Evolutionary conservation across 2,797 vertebrate species (phyloP).

Genomic region (Varecia variegata): DNA sequence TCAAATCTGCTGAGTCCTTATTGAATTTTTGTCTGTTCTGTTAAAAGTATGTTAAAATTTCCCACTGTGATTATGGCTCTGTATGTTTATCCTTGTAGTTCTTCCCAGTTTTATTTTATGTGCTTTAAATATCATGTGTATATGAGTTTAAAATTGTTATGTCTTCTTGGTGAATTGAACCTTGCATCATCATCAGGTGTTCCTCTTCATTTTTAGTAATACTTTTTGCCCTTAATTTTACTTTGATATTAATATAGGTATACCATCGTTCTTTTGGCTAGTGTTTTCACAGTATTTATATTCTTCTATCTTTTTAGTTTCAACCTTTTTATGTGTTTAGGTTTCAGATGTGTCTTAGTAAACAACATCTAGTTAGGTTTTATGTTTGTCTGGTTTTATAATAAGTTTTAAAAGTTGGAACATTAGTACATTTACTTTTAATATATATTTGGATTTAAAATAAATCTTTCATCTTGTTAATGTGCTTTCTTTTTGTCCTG

Average conservation of each 20-base stretch:
- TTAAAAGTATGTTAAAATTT: neutral
- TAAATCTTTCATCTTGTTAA: neutral
- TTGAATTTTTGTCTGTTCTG: neutral
- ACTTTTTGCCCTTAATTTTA: neutral
- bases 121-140: neutral
- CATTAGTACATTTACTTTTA: neutral
- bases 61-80: neutral
- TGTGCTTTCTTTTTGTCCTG: neutral
- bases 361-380: neutral
- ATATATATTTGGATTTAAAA: conserved; percentile 29
- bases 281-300: neutral
- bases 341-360: neutral
- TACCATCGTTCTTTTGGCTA: neutral
- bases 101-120: neutral
- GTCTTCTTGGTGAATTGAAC: neutral
- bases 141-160: neutral
- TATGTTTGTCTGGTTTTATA: neutral
- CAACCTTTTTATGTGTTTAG: neutral
- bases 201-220: too few relatives aligned
- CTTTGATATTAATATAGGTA: neutral
- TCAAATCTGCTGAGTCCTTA: neutral
- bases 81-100: neutral
- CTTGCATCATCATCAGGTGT: neutral
- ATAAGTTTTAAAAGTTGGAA: neutral
- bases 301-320: neutral